A percentile compares a stretch with the other conserved stretches of the same genome.
These are phyloP conservation scores for Cistogaster globosa DNA, from an alignment of 2,888 invertebrate species.

Conservation along the genomic window DNA sequence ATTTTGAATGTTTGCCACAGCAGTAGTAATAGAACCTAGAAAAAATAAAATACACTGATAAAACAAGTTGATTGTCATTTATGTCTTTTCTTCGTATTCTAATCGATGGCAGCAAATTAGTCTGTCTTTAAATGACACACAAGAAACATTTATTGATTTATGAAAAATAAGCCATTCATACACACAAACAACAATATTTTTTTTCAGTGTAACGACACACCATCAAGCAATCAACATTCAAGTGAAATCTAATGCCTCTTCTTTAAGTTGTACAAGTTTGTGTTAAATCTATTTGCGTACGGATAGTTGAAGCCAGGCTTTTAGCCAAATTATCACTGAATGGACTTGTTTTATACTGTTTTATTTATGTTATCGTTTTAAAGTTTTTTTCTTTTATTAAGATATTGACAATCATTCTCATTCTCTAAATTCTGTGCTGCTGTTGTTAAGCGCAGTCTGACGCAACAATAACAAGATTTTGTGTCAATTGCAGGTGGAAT, in stretches of 20 bases:
- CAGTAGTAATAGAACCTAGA: not conserved
- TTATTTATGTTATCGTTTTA: slow-evolving; percentile 4
- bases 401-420: slow-evolving; percentile 51
- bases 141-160: not conserved
- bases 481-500: slow-evolving; percentile 75
- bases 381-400: slow-evolving; percentile 16
- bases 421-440: slow-evolving; percentile 50
- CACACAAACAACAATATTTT: not conserved
- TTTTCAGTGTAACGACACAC: slow-evolving; percentile 41
- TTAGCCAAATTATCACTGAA: slow-evolving; percentile 53
- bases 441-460: slow-evolving; percentile 63
- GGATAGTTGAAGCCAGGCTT: slow-evolving; percentile 36
- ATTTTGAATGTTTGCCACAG: slow-evolving; percentile 15
- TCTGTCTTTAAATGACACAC: not conserved
- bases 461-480: slow-evolving; percentile 70
- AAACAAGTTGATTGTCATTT: slow-evolving; percentile 4
- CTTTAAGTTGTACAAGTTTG: slow-evolving; percentile 13
- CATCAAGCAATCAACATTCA: slow-evolving; percentile 15
- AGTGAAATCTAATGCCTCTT: slow-evolving; percentile 47
- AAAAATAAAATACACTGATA: slow-evolving; percentile 54
- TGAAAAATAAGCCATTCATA: not conserved
- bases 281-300: slow-evolving; percentile 29
- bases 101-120: slow-evolving; percentile 1
- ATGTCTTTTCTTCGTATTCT: slow-evolving; percentile 4
- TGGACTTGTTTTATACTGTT: slow-evolving; percentile 28